phyloP scores from a whole-genome alignment of 1,140 invertebrate genomes.

The Heliconius hermathena region DNA sequence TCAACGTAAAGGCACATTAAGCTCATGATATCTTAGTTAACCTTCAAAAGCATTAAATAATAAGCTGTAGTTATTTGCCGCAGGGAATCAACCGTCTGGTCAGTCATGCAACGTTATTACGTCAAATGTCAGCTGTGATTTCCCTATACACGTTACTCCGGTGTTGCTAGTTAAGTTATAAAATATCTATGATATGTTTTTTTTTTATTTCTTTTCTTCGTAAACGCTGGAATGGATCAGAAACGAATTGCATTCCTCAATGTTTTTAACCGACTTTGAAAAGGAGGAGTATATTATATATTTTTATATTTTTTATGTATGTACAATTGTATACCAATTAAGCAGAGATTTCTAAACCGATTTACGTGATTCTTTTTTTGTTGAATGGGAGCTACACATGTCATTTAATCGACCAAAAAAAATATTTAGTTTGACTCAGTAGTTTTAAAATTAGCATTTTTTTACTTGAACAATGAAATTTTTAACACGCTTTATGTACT shows the following conservation, averaged over 20 bases:
- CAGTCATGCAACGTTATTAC: slow-evolving; percentile 10
- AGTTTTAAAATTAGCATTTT: too few species aligned
- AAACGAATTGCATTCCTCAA: background rate
- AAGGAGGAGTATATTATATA: too few species aligned
- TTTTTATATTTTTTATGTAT: too few species aligned
- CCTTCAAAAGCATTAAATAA: slow-evolving; percentile 2
- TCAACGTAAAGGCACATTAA: background rate
- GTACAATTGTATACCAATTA: too few species aligned
- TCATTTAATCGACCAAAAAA: too few species aligned
- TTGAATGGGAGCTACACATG: too few species aligned
- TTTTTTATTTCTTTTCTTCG: background rate
- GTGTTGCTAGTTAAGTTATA: background rate
- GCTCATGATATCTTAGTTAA: background rate
- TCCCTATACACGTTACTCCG: background rate
- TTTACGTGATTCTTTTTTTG: too few species aligned
- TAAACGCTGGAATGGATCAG: background rate
- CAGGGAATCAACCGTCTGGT: background rate
- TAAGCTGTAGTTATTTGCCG: background rate
- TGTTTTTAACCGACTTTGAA: too few species aligned
- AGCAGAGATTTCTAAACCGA: too few species aligned
- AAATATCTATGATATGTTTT: background rate
- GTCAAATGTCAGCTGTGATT: slow-evolving; percentile 8
- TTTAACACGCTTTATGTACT: too few species aligned
- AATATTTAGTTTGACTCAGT: too few species aligned
- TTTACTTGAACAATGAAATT: too few species aligned